Base-by-base conservation (phyloP, 1,140 invertebrate species). In the Cyclargus thomasi region DNA sequence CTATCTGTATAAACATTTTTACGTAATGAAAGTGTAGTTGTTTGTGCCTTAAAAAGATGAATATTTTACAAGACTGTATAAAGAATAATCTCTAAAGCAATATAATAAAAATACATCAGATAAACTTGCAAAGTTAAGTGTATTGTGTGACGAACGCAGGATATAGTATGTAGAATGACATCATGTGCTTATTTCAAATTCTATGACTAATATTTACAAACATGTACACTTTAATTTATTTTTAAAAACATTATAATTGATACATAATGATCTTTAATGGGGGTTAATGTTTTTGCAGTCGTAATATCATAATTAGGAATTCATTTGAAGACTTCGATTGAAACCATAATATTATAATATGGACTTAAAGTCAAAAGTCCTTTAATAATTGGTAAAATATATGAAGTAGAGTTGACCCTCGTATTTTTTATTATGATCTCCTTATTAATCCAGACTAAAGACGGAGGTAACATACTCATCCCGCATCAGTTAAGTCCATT, bases 221-320 rank as follows among this genome's bases (percentile, higher is more conserved):
- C 53, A 55, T 18, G 53, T 55, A 55, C 53, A 16, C 2, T 18
- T 59, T 59, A 20, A 20, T 20, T 10, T 59, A 59, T 59, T 59
- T 59, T 20, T 59, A 59, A 59, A 21, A 20, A 18, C 18, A 11
- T 20, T 21, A 10, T 21, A 59, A 21, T 59, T 21, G 8, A 18
- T 17, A 59, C 20, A 20, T 59, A 59, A 59, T 21, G 20, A 59
- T 11, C 20, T 18, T 59, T 59, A 59, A 59, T 59, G 21, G 55
- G 17, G 6, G 55, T 59, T 59, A 20, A 59, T 22, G 7, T 59
- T 17, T 5, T 53, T 16, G 39, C 39, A 47, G 11, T 47, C n/a
- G 39, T 16, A 16, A 47, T 47, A 47, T 14, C 39, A 35, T 35
- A n/a, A n/a, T n/a, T n/a, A n/a, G n/a, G n/a, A n/a, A n/a, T n/a